Percentiles rank a stretch among this genome's conserved stretches.
These are phyloP conservation scores for Dallia pectoralis DNA, from an alignment of 2,797 vertebrate genomes.

Conservation along the genomic window DNA sequence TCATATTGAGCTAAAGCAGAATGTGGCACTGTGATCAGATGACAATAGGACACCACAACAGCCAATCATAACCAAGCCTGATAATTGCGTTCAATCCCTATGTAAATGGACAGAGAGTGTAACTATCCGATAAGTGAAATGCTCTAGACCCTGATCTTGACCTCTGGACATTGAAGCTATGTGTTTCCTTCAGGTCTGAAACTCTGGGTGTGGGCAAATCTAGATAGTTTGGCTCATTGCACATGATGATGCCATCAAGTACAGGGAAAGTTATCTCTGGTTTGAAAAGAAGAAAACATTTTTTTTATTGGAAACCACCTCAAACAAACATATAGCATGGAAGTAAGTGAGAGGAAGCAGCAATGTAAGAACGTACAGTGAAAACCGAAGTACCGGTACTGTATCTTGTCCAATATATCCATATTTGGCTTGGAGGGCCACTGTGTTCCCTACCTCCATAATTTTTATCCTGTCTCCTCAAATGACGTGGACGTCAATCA, in stretches of 20 bases:
- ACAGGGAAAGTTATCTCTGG: constrained; percentile 57
- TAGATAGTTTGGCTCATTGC: constrained; percentile 10
- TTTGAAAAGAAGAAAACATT: constrained; percentile 19
- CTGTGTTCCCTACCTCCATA: constrained; percentile 29
- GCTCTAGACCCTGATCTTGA: not conserved
- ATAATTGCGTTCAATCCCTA: constrained; percentile 15
- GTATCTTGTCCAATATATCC: constrained; percentile 35
- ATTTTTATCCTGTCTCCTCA: constrained; percentile 35
- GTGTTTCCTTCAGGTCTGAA: not conserved
- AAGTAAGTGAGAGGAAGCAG: constrained; percentile 16
- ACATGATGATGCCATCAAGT: constrained; percentile 43
- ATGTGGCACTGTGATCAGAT: constrained; percentile 9
- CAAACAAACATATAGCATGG: constrained; percentile 16
- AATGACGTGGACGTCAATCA: constrained; percentile 24
- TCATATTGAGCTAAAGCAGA: constrained; percentile 15
- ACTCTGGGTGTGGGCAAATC: not conserved
- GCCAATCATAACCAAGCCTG: constrained; percentile 5
- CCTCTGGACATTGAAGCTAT: constrained; percentile 20
- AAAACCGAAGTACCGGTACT: constrained; percentile 33
- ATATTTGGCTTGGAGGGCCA: constrained; percentile 66
- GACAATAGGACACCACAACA: constrained; percentile 2
- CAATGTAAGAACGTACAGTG: constrained; percentile 12
- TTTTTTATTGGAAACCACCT: constrained; percentile 41
- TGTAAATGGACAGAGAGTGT: constrained; percentile 27
- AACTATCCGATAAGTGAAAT: not conserved